phyloP scores from a whole-genome alignment of 2,888 invertebrate species.

The Spodoptera exigua region DNA sequence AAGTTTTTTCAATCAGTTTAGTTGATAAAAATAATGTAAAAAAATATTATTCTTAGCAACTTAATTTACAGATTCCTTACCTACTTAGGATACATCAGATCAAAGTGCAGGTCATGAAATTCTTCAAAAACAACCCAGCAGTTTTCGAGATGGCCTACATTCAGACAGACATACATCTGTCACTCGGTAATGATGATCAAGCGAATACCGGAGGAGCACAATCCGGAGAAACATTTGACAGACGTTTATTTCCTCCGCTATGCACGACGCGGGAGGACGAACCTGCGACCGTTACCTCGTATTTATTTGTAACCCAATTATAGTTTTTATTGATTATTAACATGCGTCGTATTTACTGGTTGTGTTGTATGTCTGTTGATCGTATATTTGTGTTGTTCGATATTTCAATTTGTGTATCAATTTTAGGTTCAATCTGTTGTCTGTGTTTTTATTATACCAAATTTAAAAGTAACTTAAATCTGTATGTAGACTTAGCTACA shows the following conservation, averaged over 20 bases:
- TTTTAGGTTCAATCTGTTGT: too few relatives aligned
- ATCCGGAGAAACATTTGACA: constrained; percentile 41
- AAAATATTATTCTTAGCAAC: too few relatives aligned
- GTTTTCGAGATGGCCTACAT: constrained; percentile 36
- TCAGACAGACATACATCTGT: constrained; percentile 39
- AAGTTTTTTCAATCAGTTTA: too few relatives aligned
- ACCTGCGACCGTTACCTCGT: constrained; percentile 46
- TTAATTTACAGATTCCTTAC: too few relatives aligned
- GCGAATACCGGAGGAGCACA: constrained; percentile 48
- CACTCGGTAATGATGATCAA: constrained; percentile 52
- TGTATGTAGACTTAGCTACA: too few relatives aligned
- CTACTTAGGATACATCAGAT: too few relatives aligned
- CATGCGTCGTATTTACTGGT: background rate
- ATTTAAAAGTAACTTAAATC: too few relatives aligned
- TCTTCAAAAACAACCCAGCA: constrained; percentile 42
- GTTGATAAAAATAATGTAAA: too few relatives aligned
- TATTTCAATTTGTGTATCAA: too few relatives aligned
- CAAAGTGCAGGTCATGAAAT: constrained; percentile 14
- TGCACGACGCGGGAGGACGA: constrained; percentile 55
- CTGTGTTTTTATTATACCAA: too few relatives aligned
- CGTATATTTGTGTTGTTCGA: too few relatives aligned
- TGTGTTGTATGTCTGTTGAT: background rate
- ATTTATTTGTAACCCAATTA: constrained; percentile 47
- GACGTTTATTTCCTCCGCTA: constrained; percentile 58
- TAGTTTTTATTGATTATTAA: constrained; percentile 27